These are phyloP conservation scores for Lepidonotus clava DNA, from an alignment of 2,888 invertebrate species.

Conservation along the genomic window DNA sequence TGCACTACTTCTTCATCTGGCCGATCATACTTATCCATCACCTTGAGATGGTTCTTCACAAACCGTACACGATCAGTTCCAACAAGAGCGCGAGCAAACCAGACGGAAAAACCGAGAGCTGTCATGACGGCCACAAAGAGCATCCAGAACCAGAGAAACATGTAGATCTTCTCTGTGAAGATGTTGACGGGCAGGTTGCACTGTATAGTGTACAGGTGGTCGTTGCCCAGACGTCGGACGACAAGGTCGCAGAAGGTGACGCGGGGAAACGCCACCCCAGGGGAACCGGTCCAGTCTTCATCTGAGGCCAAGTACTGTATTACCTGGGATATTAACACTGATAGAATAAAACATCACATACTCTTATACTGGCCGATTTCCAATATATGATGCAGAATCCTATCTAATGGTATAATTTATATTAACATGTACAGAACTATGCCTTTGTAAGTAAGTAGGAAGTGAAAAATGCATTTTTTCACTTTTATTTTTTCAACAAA, in stretches of 20 bases:
- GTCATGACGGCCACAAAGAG: constrained; percentile 71
- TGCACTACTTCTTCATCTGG: neutral
- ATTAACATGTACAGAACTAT: neutral
- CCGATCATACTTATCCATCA: neutral
- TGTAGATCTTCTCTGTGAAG: constrained; percentile 58
- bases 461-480: neutral
- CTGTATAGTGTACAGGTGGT: constrained; percentile 71
- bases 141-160: constrained; percentile 69
- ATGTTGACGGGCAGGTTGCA: constrained; percentile 68
- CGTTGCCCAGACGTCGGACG: constrained; percentile 69
- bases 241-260: constrained; percentile 64
- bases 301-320: constrained; percentile 12
- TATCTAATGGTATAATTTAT: neutral
- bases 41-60: neutral
- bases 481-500: too few species aligned
- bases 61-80: neutral
- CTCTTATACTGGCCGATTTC: too few species aligned
- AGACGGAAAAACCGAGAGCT: constrained; percentile 71
- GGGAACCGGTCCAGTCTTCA: constrained; percentile 61
- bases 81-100: constrained; percentile 62
- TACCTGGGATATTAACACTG: neutral
- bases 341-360: too few species aligned
- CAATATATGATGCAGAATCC: too few species aligned
- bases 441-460: neutral
- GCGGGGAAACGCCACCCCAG: constrained; percentile 63